Evolutionary conservation across 2,888 invertebrate genomes (phyloP), one percentile per base, ranked within the genome.

Genomic region (Drosophila robusta): DNA sequence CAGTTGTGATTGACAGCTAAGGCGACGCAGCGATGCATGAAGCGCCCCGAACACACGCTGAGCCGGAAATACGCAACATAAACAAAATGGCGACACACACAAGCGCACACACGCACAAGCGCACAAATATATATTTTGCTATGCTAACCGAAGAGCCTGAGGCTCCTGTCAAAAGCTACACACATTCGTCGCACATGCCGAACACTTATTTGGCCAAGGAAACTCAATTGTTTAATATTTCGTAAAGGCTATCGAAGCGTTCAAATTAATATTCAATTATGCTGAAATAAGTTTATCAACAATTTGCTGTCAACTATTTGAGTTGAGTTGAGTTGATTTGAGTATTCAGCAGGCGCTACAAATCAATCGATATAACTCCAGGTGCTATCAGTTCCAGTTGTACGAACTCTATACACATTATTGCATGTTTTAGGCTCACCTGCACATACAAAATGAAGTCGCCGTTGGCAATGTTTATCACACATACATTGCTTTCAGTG

Each of bases 1-100:
- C 85, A 75, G 78, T 81, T 89, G 82, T 87, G 87, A 86, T 89
- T 86, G 85, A 87, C 85, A 89, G 87, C 70, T 75, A 66, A 78
- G 74, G 70, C 67, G 69, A 78, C 60, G 72, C 74, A 78, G 54
- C 61, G 69, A 71, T 58, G 71, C 74, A 68, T 58, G 49, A 76
- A 70, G 45, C 38, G 32, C 36, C 52, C 39, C 64, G 50, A 62
- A 34, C 56, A 52, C 46, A 49, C 45, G 69, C 52, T 34, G 47
- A 51, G 39, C 57, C 70, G 74, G 63, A 80, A 80, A 64, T 71
- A 50, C 66, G 70, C 67, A 76, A 54, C 70, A 84, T 70, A 75
- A 80, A 70, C 87, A 87, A 87, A 80, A 87, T 84, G 68, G 71
- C 70, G 75, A 50, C 65, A 75, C 63, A 47, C 22, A 54, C 51